Evolutionary conservation across 2,888 invertebrate species (phyloP), one percentile per base, ranked within the genome.

Genomic region (Tenthredo distinguenda): DNA sequence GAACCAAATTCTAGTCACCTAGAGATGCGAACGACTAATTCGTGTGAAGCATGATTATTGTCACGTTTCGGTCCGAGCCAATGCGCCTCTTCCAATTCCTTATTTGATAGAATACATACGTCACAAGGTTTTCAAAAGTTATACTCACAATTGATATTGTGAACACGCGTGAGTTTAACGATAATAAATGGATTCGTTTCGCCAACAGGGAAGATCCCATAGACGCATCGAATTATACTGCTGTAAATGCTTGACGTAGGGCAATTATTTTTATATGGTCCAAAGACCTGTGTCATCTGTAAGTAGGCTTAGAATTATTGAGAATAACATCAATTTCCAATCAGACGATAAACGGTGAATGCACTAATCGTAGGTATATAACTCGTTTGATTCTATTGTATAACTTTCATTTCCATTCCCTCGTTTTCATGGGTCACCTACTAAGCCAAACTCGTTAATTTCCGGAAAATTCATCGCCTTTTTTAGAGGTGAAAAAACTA

Each of bases 21-120:
- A 47, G 15, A 15, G 12, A 47, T 47, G 15, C 47, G 47, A 47
- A 43, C 21, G 26, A 7, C 15, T 7, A 43, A 58, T 81, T 62
- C 62, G 81, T n/a, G 62, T 62, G 55, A 77, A 15, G 50, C 31
- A 18, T 65, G 10, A 26, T 12, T 68, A 18, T 47, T 26, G 31
- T 55, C 55, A 55, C 77, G 55, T 12, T 26, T 50, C 15, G 15
- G 31, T 50, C 31, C 26, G 77, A 31, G 26, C 3, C 18, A 15
- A 77, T 77, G 76, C n/a, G 43, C 6, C 47, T 77, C 77, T 77
- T 77, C 50, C 47, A 55, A 18, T 15, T 77, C 50, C 77, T 77
- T 34, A 77, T 77, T 31, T 15, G 37, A 50, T 77, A 18, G 34
- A 55, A 77, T 55, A 26, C 31, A 68, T 50, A 50, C 77, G 50